Evolutionary conservation across 2,113 vertebrate genomes (phyloP).

Genomic region (Etheostoma spectabile): DNA sequence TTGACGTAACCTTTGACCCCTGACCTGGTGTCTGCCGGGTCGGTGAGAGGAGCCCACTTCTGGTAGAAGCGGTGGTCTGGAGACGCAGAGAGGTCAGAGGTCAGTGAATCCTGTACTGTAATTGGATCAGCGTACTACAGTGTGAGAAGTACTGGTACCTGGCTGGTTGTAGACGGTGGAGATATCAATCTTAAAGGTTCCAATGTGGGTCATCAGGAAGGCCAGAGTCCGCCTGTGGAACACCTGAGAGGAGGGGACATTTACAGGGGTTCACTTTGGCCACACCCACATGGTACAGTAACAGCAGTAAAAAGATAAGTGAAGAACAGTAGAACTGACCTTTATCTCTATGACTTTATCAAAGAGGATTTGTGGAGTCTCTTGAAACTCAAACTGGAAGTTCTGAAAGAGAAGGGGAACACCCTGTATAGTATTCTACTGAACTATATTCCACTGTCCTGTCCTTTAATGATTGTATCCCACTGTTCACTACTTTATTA

Average conservation of each 20-base stretch:
- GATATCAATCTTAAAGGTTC: slow-evolving; percentile 93
- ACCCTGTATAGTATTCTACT: not conserved
- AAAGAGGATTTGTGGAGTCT: slow-evolving; percentile 87
- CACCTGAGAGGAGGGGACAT: slow-evolving; percentile 82
- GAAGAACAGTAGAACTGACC: slow-evolving; percentile 74
- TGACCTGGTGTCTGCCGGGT: slow-evolving; percentile 89
- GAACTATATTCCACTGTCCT: not conserved
- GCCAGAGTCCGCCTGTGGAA: slow-evolving; percentile 91
- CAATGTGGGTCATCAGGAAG: slow-evolving; percentile 89
- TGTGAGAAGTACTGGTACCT: slow-evolving; percentile 81
- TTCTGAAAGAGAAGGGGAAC: slow-evolving; percentile 84
- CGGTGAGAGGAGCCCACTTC: slow-evolving; percentile 95
- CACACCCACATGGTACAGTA: not conserved
- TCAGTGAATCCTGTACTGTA: not conserved
- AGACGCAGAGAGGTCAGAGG: slow-evolving; percentile 13
- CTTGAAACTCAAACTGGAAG: slow-evolving; percentile 94
- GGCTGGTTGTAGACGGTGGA: slow-evolving; percentile 89
- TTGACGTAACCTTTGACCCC: slow-evolving; percentile 94
- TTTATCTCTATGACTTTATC: slow-evolving; percentile 92
- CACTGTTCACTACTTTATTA: not conserved
- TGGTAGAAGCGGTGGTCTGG: slow-evolving; percentile 94
- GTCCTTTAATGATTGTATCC: not conserved
- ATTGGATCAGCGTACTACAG: not conserved
- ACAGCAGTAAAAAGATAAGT: not conserved
- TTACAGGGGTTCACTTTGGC: not conserved